These are phyloP conservation scores for Drosophila varians DNA, from an alignment of 1,140 invertebrate species.

Conservation along the genomic window DNA sequence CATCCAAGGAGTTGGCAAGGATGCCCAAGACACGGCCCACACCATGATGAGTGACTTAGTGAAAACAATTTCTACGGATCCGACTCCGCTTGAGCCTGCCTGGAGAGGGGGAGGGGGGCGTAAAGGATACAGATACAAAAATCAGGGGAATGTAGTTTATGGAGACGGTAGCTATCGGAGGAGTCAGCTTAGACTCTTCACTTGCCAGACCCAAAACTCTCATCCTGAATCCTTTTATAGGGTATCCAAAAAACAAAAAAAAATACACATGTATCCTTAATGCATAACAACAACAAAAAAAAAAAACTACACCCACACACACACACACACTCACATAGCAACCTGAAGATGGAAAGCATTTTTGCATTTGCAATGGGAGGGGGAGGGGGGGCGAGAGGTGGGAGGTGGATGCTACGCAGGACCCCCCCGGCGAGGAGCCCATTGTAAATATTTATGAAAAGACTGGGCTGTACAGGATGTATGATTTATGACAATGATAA, in stretches of 20 bases:
- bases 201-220: no score
- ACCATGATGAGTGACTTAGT: slow-evolving; percentile 70
- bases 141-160: neutral
- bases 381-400: neutral
- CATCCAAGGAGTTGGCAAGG: slow-evolving; percentile 15
- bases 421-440: slow-evolving; percentile 25
- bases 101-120: neutral
- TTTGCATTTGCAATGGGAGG: slow-evolving; percentile 26
- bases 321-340: slow-evolving; percentile 9
- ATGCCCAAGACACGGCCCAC: slow-evolving; percentile 10
- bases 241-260: neutral
- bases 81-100: slow-evolving; percentile 12
- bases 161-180: no score
- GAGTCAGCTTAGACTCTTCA: no score
- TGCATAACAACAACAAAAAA: neutral
- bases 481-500: slow-evolving; percentile 80
- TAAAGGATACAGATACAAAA: neutral
- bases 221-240: neutral
- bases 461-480: slow-evolving; percentile 70
- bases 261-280: no score
- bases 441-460: slow-evolving; percentile 79
- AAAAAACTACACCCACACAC: no score
- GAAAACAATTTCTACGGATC: slow-evolving; percentile 59
- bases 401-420: no score
- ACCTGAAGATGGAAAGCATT: slow-evolving; percentile 10